Evolutionary conservation across 2,113 vertebrate species (phyloP).

Genomic region (Indicator maculatus): DNA sequence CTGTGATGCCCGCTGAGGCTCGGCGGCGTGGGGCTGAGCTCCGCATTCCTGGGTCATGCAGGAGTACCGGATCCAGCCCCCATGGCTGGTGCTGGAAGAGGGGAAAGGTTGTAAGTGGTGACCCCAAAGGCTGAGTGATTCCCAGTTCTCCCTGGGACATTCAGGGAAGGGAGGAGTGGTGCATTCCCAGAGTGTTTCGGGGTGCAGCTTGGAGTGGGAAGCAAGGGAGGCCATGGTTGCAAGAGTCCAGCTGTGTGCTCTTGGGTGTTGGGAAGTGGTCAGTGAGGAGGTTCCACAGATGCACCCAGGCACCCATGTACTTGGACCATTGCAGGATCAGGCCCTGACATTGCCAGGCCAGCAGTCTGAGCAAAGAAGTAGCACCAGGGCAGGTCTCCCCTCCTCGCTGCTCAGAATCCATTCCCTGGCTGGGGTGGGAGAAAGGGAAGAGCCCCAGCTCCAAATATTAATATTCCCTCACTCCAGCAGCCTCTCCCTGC

Average conservation of each 20-base stretch:
- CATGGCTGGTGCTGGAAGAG: fast-evolving
- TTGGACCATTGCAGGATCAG: fast-evolving
- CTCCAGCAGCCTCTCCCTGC: not conserved
- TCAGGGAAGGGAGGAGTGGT: not conserved
- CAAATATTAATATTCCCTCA: no score
- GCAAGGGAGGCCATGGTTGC: fast-evolving
- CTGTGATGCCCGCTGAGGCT: fast-evolving
- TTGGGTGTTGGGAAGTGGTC: fast-evolving
- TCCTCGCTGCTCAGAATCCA: fast-evolving
- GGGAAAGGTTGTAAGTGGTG: not conserved
- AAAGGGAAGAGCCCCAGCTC: not conserved
- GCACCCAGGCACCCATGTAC: not conserved
- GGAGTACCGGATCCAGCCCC: fast-evolving
- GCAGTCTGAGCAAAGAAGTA: fast-evolving
- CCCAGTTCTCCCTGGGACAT: not conserved
- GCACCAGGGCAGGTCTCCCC: fast-evolving
- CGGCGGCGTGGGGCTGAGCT: fast-evolving
- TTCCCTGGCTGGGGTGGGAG: not conserved
- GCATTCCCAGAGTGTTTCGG: fast-evolving
- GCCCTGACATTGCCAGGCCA: fast-evolving
- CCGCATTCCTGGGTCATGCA: fast-evolving
- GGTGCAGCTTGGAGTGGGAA: not conserved
- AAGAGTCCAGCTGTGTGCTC: fast-evolving
- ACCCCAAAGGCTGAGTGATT: fast-evolving
- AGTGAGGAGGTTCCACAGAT: fast-evolving